Evolutionary conservation across 2,113 vertebrate genomes (phyloP).

Genomic region (Tapirus terrestris): DNA sequence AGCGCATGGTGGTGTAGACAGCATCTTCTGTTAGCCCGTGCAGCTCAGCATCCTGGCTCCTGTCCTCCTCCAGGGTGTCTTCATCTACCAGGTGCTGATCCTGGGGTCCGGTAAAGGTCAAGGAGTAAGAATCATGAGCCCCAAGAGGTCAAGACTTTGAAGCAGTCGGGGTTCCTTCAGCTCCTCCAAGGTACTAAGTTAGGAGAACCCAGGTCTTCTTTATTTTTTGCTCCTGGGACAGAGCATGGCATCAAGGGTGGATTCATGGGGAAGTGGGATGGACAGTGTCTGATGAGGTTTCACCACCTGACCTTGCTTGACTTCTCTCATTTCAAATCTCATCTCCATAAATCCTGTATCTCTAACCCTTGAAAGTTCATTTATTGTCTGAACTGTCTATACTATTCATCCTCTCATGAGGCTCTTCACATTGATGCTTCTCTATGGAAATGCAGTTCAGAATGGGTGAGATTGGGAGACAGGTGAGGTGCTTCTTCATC

Average conservation of each 20-base stretch:
- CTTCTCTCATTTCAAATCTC: not conserved
- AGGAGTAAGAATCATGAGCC: not conserved
- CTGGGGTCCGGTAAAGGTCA: constrained; percentile 70
- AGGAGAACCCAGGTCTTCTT: not conserved
- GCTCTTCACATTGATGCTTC: not conserved
- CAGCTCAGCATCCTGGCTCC: constrained; percentile 87
- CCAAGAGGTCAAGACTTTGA: not conserved
- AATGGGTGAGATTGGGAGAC: not conserved
- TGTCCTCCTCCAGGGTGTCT: constrained; percentile 81
- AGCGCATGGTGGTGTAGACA: constrained; percentile 85
- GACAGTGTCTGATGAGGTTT: not conserved
- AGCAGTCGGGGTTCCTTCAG: not conserved
- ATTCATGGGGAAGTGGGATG: not conserved
- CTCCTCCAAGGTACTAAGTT: not conserved
- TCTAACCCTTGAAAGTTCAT: not conserved
- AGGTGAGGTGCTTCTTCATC: not conserved
- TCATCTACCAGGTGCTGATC: constrained; percentile 83
- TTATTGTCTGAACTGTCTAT: not conserved
- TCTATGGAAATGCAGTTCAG: not conserved
- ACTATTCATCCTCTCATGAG: not conserved
- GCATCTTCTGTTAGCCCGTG: constrained; percentile 83
- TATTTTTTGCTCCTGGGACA: not conserved
- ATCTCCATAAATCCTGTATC: not conserved
- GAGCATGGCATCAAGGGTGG: not conserved
- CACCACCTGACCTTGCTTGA: not conserved